phyloP scores from a whole-genome alignment of 2,797 vertebrate species.

The Parotocinclus haroldoi region DNA sequence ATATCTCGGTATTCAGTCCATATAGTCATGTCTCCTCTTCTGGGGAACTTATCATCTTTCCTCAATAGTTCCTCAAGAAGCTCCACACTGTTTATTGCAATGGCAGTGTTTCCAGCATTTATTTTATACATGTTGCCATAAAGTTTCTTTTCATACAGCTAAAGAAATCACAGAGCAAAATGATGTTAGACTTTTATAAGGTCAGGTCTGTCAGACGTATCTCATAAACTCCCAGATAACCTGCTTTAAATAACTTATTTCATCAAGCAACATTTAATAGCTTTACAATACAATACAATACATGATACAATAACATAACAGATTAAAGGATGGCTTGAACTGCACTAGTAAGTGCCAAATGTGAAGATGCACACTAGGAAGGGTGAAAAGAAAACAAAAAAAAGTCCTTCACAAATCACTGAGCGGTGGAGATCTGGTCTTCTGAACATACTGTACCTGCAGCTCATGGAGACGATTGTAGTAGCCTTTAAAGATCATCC shows the following conservation, averaged over 20 bases:
- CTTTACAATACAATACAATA: too few species aligned
- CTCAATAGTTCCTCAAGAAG: constrained; percentile 83
- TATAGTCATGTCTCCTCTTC: constrained; percentile 77
- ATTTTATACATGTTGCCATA: constrained; percentile 83
- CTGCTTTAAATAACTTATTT: too few species aligned
- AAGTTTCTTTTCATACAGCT: constrained; percentile 70
- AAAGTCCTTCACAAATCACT: background rate
- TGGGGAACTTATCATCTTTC: constrained; percentile 84
- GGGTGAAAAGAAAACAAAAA: background rate
- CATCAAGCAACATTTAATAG: too few species aligned
- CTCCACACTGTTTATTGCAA: constrained; percentile 77
- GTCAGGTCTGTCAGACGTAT: too few species aligned
- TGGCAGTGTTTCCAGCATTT: constrained; percentile 36
- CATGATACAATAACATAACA: too few species aligned
- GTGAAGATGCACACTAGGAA: background rate
- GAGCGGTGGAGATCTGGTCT: too few species aligned
- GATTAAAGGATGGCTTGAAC: too few species aligned
- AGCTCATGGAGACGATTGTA: constrained; percentile 63
- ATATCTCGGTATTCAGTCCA: constrained; percentile 87
- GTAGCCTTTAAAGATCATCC: constrained; percentile 63
- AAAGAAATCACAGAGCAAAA: constrained; percentile 11
- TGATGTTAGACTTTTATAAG: too few species aligned
- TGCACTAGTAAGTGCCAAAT: too few species aligned
- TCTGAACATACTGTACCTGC: constrained; percentile 60
- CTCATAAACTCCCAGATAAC: too few species aligned